Evolutionary conservation across 2,888 invertebrate species (phyloP).

Genomic region (Lithophane semibrunnea): DNA sequence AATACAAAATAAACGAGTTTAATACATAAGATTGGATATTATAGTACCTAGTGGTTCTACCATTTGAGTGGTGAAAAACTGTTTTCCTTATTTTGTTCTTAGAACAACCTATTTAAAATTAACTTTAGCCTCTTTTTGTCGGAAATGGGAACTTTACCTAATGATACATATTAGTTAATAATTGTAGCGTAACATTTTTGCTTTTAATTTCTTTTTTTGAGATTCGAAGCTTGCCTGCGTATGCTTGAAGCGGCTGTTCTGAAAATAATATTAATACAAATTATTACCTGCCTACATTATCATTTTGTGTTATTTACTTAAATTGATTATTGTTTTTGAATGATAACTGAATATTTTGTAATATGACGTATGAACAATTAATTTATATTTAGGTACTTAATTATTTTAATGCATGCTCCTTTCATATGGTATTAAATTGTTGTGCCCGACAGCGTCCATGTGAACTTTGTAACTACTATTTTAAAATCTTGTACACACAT

Average conservation of each 20-base stretch:
- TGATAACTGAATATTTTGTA: no score
- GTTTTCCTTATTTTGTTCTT: conserved; percentile 81
- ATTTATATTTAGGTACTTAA: no score
- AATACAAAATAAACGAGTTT: conserved; percentile 76
- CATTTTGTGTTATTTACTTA: neutral
- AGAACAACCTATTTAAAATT: conserved; percentile 79
- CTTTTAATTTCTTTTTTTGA: no score
- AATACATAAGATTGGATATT: conserved; percentile 67
- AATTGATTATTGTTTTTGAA: no score
- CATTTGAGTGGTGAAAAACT: conserved; percentile 82
- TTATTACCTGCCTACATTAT: neutral
- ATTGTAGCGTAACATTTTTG: no score
- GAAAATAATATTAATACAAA: neutral
- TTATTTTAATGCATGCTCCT: no score
- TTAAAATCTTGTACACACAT: no score
- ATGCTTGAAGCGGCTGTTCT: neutral
- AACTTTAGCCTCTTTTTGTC: conserved; percentile 56
- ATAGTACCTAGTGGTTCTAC: conserved; percentile 75
- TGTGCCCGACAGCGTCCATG: no score
- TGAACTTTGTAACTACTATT: no score
- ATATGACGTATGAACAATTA: no score
- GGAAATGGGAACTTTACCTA: conserved; percentile 22
- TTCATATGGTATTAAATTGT: no score
- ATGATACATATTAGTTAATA: neutral
- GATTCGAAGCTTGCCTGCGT: no score